Conservation (phyloP, 1,140 invertebrate species). For the Phthorimaea operculella region DNA sequence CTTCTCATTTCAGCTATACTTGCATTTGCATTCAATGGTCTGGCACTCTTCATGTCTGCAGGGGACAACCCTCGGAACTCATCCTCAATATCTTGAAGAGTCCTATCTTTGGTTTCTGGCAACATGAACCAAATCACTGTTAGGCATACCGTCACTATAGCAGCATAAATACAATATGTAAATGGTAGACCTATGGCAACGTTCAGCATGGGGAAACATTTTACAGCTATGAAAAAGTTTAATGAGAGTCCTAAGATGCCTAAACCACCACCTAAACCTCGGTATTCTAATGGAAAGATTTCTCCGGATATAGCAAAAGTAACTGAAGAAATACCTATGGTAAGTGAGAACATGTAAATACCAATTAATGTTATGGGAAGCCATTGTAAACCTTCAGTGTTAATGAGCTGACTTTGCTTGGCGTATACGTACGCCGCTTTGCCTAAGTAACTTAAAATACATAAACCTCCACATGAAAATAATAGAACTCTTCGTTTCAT, state of each 20-base stretch:
- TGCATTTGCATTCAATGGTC: slow-evolving; percentile 31
- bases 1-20: slow-evolving; percentile 33
- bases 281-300: slow-evolving; percentile 54
- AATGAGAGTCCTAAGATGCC: slow-evolving; percentile 44
- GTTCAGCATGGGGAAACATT: slow-evolving; percentile 47
- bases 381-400: slow-evolving; percentile 35
- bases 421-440: slow-evolving; percentile 45
- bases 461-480: slow-evolving; percentile 40
- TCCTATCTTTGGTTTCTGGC: slow-evolving; percentile 56
- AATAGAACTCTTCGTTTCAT: slow-evolving; percentile 48
- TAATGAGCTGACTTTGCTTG: slow-evolving; percentile 31
- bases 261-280: slow-evolving; percentile 52
- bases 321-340: slow-evolving; percentile 52
- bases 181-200: slow-evolving; percentile 35
- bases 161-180: slow-evolving; percentile 48
- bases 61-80: slow-evolving; percentile 33
- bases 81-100: slow-evolving; percentile 56
- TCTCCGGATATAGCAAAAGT: slow-evolving; percentile 57
- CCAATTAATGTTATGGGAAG: slow-evolving; percentile 45
- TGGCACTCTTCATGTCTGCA: slow-evolving; percentile 27
- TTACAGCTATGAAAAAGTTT: slow-evolving; percentile 54
- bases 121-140: slow-evolving; percentile 41
- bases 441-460: slow-evolving; percentile 43
- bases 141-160: slow-evolving; percentile 35
- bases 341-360: slow-evolving; percentile 55